These are phyloP conservation scores for Timema cristinae DNA, from an alignment of 2,888 invertebrate species.

Conservation along the genomic window DNA sequence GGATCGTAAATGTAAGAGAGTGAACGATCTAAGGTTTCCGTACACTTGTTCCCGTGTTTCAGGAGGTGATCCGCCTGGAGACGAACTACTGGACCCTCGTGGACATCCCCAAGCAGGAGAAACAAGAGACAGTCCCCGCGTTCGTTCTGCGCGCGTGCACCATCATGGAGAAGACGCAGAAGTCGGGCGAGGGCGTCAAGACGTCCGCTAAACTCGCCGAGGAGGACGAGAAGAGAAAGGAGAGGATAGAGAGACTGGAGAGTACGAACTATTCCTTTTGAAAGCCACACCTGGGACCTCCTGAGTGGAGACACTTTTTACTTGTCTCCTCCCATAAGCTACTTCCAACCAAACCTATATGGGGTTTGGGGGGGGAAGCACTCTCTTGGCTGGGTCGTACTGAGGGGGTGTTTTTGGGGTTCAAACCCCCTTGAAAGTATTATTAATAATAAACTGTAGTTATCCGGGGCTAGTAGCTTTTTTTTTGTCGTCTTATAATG, in stretches of 20 bases:
- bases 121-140: constrained; percentile 87
- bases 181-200: constrained; percentile 83
- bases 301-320: too few relatives aligned
- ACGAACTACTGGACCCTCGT: constrained; percentile 92
- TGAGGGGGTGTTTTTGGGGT: too few relatives aligned
- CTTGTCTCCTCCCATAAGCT: too few relatives aligned
- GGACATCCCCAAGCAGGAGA: constrained; percentile 90
- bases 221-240: constrained; percentile 78
- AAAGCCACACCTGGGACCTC: too few relatives aligned
- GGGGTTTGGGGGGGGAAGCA: too few relatives aligned
- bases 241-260: constrained; percentile 81
- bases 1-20: too few relatives aligned
- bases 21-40: constrained; percentile 60
- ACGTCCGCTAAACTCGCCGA: constrained; percentile 79
- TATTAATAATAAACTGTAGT: too few relatives aligned
- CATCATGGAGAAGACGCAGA: constrained; percentile 89
- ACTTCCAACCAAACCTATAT: too few relatives aligned
- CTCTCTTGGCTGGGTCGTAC: too few relatives aligned
- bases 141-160: constrained; percentile 88
- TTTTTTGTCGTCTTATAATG: too few relatives aligned
- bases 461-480: too few relatives aligned
- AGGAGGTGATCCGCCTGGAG: constrained; percentile 88
- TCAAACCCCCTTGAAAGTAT: too few relatives aligned
- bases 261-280: constrained; percentile 51
- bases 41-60: constrained; percentile 65